Percentiles rank a stretch among this genome's conserved stretches.
Conservation (phyloP, 2,888 invertebrate genomes). For the Eristalinus aeneus region DNA sequence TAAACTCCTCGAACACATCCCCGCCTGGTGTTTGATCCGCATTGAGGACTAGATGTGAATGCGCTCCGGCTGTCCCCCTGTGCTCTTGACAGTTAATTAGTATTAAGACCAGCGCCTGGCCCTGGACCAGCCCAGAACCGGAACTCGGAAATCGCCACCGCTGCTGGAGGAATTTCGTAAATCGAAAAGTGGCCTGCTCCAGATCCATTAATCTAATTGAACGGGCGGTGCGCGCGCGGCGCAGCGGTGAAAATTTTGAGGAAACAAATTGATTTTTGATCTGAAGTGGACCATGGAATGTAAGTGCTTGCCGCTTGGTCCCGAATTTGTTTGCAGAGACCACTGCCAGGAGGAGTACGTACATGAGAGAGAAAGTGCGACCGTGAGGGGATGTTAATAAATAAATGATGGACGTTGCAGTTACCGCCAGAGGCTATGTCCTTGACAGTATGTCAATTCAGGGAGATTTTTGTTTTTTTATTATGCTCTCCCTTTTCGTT, state of each 20-base stretch:
- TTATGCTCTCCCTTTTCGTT: background rate
- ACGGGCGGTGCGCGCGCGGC: too few species aligned
- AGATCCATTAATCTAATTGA: constrained; percentile 69
- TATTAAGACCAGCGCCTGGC: constrained; percentile 30
- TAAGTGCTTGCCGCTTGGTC: background rate
- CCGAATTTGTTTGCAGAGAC: background rate
- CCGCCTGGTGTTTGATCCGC: constrained; percentile 16
- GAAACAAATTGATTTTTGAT: constrained; percentile 66
- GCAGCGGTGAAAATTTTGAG: constrained; percentile 43
- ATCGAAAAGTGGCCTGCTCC: constrained; percentile 61
- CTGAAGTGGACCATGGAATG: constrained; percentile 38
- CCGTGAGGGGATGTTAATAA: constrained; percentile 48
- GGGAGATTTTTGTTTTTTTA: background rate
- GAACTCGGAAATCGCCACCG: background rate
- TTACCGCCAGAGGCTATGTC: constrained; percentile 44
- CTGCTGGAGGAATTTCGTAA: background rate
- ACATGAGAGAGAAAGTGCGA: background rate
- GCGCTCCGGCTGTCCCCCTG: background rate
- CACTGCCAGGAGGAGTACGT: background rate
- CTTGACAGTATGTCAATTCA: constrained; percentile 48
- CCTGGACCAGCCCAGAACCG: constrained; percentile 1
- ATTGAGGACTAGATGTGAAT: constrained; percentile 3
- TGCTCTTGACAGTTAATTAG: constrained; percentile 67
- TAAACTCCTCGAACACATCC: constrained; percentile 24
- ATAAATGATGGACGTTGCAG: constrained; percentile 51